A percentile compares a stretch with the other conserved stretches of the same genome.
Conservation (phyloP, 2,797 vertebrate species). For the Rhabdomys pumilio region DNA sequence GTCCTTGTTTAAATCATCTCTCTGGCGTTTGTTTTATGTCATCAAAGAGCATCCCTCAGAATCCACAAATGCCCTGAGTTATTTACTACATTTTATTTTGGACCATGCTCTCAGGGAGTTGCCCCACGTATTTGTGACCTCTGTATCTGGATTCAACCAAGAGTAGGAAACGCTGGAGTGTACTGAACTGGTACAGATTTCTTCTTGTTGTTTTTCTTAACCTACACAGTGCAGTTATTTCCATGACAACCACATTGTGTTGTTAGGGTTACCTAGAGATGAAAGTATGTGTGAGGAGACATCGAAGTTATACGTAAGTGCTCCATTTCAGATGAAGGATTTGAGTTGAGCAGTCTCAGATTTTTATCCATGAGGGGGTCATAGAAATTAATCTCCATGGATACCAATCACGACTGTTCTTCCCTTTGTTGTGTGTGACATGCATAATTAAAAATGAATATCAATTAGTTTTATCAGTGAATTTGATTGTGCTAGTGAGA, state of each 20-base stretch:
- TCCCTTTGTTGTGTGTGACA: not conserved
- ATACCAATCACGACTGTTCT: not conserved
- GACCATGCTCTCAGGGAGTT: not conserved
- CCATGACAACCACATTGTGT: not conserved
- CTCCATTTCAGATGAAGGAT: not conserved
- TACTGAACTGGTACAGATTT: not conserved
- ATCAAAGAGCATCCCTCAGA: conserved; percentile 17
- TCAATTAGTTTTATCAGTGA: not conserved
- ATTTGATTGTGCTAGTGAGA: not conserved
- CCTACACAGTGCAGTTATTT: not conserved
- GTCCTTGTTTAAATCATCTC: not conserved
- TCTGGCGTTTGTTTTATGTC: not conserved
- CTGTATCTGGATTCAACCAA: not conserved
- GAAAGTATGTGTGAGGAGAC: not conserved
- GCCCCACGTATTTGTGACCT: not conserved
- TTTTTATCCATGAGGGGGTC: not conserved
- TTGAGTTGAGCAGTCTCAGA: not conserved
- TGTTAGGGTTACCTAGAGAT: not conserved
- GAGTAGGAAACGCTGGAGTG: not conserved
- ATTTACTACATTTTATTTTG: not conserved
- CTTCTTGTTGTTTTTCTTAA: not conserved
- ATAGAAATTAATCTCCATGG: not conserved
- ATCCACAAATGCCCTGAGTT: not conserved
- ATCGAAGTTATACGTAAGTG: not conserved
- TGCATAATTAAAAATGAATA: not conserved